phyloP scores from a whole-genome alignment of 2,797 vertebrate species.

The Hoplostethus atlanticus region DNA sequence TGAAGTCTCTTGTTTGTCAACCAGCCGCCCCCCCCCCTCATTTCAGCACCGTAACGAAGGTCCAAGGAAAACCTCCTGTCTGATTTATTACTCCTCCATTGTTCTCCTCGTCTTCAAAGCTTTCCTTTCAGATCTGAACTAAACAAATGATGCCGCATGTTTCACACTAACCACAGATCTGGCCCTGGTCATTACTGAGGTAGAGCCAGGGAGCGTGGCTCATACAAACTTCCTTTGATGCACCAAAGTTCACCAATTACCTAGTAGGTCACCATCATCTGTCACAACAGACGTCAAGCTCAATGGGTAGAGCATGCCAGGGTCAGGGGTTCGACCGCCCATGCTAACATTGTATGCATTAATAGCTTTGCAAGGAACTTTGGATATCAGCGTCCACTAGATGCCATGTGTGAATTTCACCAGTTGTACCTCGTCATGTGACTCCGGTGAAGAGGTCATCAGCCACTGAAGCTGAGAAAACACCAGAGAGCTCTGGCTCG shows the following conservation, averaged over 20 bases:
- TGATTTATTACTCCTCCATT: slow-evolving; percentile 71
- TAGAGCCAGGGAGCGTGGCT: neutral
- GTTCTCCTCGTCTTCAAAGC: slow-evolving; percentile 78
- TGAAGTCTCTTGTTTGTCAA: slow-evolving; percentile 25
- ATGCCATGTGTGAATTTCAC: neutral
- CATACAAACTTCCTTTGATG: slow-evolving; percentile 14
- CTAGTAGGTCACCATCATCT: neutral
- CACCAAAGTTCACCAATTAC: slow-evolving; percentile 4
- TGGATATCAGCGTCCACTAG: neutral
- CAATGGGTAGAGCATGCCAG: neutral
- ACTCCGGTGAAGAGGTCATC: slow-evolving; percentile 55
- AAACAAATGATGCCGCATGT: slow-evolving; percentile 55
- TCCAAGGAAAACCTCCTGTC: slow-evolving; percentile 25
- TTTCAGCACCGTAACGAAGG: slow-evolving; percentile 40
- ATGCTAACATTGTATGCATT: neutral
- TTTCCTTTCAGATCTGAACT: slow-evolving; percentile 43
- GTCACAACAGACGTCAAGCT: neutral
- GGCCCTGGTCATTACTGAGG: slow-evolving; percentile 7
- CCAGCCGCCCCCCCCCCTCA: slow-evolving; percentile 26
- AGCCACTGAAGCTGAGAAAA: slow-evolving; percentile 73
- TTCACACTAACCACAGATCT: slow-evolving; percentile 46
- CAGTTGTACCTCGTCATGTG: slow-evolving; percentile 19
- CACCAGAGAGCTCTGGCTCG: slow-evolving; percentile 60
- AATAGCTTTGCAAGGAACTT: neutral
- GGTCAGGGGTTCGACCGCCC: neutral